phyloP scores from a whole-genome alignment of 1,140 invertebrate species.

The Meloidogyne chitwoodi region DNA sequence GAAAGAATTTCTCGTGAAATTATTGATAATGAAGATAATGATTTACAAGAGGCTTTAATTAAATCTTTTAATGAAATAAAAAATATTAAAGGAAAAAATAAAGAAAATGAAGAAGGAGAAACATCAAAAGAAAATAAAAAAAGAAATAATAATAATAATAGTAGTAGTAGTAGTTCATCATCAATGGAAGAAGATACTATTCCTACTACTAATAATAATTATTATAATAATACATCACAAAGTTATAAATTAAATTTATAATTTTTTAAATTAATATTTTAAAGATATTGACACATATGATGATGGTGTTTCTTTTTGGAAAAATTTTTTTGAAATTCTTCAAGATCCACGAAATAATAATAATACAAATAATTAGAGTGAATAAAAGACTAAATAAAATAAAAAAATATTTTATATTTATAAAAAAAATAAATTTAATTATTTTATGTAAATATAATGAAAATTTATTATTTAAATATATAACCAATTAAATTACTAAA shows the following conservation, averaged over 20 bases:
- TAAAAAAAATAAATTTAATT: too few relatives aligned
- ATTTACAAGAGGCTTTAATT: background rate
- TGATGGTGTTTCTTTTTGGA: background rate
- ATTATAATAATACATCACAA: background rate
- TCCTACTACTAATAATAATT: background rate
- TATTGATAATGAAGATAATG: background rate
- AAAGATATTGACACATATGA: background rate
- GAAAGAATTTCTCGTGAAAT: background rate
- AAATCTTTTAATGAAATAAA: background rate
- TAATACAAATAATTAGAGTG: background rate
- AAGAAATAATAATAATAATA: background rate
- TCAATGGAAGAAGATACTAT: background rate
- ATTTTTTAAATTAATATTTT: background rate
- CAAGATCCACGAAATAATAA: background rate
- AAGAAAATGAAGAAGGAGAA: background rate
- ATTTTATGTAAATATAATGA: too few relatives aligned
- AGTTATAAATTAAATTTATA: background rate
- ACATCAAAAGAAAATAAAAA: background rate
- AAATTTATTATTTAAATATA: too few relatives aligned
- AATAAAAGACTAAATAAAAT: background rate
- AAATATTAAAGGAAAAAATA: background rate
- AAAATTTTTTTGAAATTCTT: background rate
- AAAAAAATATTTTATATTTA: background rate
- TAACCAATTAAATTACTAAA: too few relatives aligned
- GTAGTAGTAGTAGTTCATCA: background rate